Conservation (phyloP, 2,888 invertebrate genomes). For the Psylliodes chrysocephalus region DNA sequence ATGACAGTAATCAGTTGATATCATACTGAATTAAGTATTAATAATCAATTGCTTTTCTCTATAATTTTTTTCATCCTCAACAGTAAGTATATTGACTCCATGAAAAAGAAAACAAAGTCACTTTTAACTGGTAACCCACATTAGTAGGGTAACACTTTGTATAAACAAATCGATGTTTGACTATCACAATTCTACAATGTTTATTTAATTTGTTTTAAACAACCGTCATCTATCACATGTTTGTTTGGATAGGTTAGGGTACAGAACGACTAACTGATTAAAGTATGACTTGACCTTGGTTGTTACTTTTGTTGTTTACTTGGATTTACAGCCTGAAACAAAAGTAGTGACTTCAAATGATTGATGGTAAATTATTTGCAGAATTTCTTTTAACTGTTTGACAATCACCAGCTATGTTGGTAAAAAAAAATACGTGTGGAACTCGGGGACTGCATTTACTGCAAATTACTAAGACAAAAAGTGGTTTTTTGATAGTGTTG, state of each 20-base stretch:
- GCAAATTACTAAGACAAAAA: too few species aligned
- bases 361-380: too few species aligned
- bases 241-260: constrained; percentile 42
- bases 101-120: not conserved
- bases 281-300: constrained; percentile 26
- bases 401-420: too few species aligned
- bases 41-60: too few species aligned
- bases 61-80: too few species aligned
- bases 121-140: constrained; percentile 23
- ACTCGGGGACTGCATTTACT: too few species aligned
- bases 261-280: constrained; percentile 35
- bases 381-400: too few species aligned
- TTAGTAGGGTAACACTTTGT: constrained; percentile 19
- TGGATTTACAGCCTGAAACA: constrained; percentile 3
- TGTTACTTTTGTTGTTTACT: constrained; percentile 25
- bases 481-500: too few species aligned
- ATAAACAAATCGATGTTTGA: constrained; percentile 26
- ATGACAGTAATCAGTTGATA: too few species aligned
- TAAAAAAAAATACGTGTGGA: too few species aligned
- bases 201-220: constrained; percentile 50
- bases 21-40: too few species aligned
- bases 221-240: constrained; percentile 39
- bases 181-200: constrained; percentile 40
- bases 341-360: constrained; percentile 11
- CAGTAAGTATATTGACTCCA: too few species aligned